Percentiles rank a stretch among this genome's conserved stretches.
Conservation (phyloP, 2,888 invertebrate genomes). For the Nipponacmea schrenckii region DNA sequence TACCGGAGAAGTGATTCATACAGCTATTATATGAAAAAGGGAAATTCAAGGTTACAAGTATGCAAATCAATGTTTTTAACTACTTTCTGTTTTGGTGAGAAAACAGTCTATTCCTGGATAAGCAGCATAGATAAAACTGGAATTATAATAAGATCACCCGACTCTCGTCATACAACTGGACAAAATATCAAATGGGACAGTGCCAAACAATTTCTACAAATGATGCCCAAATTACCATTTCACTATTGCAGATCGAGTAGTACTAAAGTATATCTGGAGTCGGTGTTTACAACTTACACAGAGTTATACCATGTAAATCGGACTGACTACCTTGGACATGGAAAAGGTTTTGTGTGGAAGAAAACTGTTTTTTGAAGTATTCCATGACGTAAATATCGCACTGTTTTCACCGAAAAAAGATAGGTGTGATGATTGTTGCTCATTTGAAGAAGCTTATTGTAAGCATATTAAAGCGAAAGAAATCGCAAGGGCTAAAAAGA, state of each 20-base stretch:
- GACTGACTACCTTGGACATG: neutral
- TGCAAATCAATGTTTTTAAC: slow-evolving; percentile 12
- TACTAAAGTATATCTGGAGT: slow-evolving; percentile 5
- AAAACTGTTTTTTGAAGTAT: slow-evolving; percentile 5
- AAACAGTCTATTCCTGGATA: slow-evolving; percentile 8
- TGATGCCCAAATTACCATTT: slow-evolving; percentile 10
- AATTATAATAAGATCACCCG: neutral
- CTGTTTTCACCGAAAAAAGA: slow-evolving; percentile 19
- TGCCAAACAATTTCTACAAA: neutral
- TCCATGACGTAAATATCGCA: slow-evolving; percentile 12
- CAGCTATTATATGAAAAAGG: neutral
- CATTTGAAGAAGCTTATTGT: neutral
- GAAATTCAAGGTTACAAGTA: slow-evolving; percentile 3
- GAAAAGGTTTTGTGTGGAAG: neutral
- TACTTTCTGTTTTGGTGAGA: slow-evolving; percentile 1
- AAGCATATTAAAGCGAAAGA: slow-evolving; percentile 6
- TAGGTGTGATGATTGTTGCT: slow-evolving; percentile 13
- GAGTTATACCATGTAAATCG: neutral
- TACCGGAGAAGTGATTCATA: neutral
- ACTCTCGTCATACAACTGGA: no score
- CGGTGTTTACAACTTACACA: neutral
- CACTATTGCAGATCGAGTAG: slow-evolving; percentile 10
- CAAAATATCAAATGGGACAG: no score
- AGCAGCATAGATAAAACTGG: neutral
- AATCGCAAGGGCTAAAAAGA: slow-evolving; percentile 6